phyloP scores from a whole-genome alignment of 2,797 vertebrate species.

The Gymnothorax javanicus region DNA sequence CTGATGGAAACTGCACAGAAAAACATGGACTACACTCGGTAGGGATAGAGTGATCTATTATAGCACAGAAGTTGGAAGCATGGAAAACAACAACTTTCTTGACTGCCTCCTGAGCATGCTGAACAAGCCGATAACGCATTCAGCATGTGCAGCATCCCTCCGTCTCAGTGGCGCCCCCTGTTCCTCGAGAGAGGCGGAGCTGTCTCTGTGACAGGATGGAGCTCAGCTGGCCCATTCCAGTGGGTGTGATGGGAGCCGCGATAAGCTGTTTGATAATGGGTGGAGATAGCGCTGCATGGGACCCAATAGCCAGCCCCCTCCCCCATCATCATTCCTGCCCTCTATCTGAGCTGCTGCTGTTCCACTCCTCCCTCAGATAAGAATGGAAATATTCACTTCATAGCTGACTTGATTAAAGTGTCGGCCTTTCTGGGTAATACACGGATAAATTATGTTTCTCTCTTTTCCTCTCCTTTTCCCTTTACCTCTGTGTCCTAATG shows the following conservation, averaged over 20 bases:
- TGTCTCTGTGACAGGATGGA: slow-evolving; percentile 72
- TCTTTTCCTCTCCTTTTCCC: slow-evolving; percentile 48
- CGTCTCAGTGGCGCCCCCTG: slow-evolving; percentile 55
- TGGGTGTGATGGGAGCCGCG: slow-evolving; percentile 88
- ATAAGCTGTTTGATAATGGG: slow-evolving; percentile 95
- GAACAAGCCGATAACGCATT: too few relatives aligned
- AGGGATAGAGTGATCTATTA: too few relatives aligned
- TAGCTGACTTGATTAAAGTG: slow-evolving; percentile 99
- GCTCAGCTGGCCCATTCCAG: slow-evolving; percentile 93
- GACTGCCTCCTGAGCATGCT: too few relatives aligned
- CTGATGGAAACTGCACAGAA: not conserved
- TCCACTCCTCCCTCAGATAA: slow-evolving; percentile 99
- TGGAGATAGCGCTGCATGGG: slow-evolving; percentile 89
- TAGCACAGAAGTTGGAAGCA: too few relatives aligned
- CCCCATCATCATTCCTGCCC: slow-evolving; percentile 99
- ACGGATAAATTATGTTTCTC: slow-evolving; percentile 99
- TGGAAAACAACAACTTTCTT: too few relatives aligned
- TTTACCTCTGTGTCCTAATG: slow-evolving; percentile 60
- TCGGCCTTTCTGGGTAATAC: slow-evolving; percentile 99
- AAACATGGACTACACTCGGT: too few relatives aligned
- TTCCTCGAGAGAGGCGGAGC: slow-evolving; percentile 74
- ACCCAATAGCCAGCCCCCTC: slow-evolving; percentile 86
- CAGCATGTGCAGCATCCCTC: slow-evolving; percentile 41
- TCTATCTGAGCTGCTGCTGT: slow-evolving; percentile 98
- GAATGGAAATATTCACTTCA: slow-evolving; percentile 99